Base-by-base conservation (phyloP, 2,888 invertebrate species). In the Trissonchulus latispiculum region DNA sequence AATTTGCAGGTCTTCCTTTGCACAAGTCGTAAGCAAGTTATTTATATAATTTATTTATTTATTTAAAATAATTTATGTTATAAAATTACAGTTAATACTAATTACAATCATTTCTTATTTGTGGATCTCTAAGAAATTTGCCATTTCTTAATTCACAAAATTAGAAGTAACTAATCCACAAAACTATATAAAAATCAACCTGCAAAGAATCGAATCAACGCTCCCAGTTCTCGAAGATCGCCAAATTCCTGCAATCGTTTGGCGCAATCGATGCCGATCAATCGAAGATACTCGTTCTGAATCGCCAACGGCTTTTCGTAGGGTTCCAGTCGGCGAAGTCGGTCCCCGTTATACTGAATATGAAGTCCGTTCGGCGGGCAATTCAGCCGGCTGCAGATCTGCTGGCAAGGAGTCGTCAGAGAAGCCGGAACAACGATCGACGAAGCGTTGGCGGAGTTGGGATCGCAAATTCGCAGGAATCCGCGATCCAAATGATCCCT, bases 251-350 rank as follows among this genome's bases (percentile, higher is more conserved):
- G 84, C 28, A 83, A 81, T 32, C 83, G 78, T 62, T 75, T 75
- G 15, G 80, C 76, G 72, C 84, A 81, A 1, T 76, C 77, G 77
- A 81, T 83, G 0, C 84, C 84, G 29, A 85, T 79, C n/a, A 78
- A 79, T 36, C 80, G 77, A 62, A 84, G 79, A 76, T 82, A 83
- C 73, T 84, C 84, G 77, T 85, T 84, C 79, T 85, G 84, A 68
- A 85, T 77, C 1, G 80, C 81, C 74, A 85, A 77, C 0, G 85
- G 85, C 76, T 82, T 80, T 67, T 84, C 84, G 76, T 81, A 81
- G 0, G 82, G 80, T 66, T 84, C 83, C 75, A 85, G 78, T 29
- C 84, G 77, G 15, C 81, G 77, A 69, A 84, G 82, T 29, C 82
- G 79, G 75, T 84, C 84, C 0, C 84, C 84, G 75, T 83, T 82